These are phyloP conservation scores for Pogonomyrmex barbatus DNA, from an alignment of 1,140 invertebrate genomes.

Conservation along the genomic window DNA sequence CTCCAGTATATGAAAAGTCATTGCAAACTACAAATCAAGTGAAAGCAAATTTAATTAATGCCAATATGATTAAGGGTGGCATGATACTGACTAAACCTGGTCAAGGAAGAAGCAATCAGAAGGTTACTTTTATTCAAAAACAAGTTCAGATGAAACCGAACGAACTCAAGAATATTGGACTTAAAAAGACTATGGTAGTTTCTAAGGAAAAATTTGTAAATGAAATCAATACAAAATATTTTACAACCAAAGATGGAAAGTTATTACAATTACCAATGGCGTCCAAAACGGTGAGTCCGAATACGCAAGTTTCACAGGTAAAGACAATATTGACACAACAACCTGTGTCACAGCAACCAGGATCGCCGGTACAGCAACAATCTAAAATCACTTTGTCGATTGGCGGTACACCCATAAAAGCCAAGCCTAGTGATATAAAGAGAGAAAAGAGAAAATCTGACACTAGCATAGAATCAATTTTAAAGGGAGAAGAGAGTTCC, in stretches of 20 bases:
- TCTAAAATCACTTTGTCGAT: constrained; percentile 47
- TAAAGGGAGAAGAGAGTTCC: constrained; percentile 71
- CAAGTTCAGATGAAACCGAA: constrained; percentile 81
- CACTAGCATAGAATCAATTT: constrained; percentile 51
- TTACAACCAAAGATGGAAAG: constrained; percentile 78
- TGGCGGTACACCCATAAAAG: constrained; percentile 66
- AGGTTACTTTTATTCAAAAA: constrained; percentile 82
- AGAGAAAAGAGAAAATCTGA: constrained; percentile 83
- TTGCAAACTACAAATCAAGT: constrained; percentile 84
- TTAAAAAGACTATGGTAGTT: constrained; percentile 78
- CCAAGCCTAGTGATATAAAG: constrained; percentile 79
- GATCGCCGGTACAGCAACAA: constrained; percentile 49
- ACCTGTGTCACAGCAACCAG: constrained; percentile 53
- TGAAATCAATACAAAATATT: constrained; percentile 75
- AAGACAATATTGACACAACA: constrained; percentile 56
- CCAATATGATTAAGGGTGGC: constrained; percentile 85
- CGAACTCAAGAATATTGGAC: constrained; percentile 76
- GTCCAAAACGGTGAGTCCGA: constrained; percentile 67
- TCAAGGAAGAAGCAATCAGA: constrained; percentile 80
- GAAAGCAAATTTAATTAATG: constrained; percentile 83
- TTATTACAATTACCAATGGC: constrained; percentile 65
- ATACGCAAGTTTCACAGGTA: constrained; percentile 19
- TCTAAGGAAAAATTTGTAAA: constrained; percentile 78
- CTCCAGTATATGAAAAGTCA: constrained; percentile 73
- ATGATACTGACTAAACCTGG: constrained; percentile 84